Conservation (phyloP, 2,797 vertebrate species). For the Alfaro cultratus region DNA sequence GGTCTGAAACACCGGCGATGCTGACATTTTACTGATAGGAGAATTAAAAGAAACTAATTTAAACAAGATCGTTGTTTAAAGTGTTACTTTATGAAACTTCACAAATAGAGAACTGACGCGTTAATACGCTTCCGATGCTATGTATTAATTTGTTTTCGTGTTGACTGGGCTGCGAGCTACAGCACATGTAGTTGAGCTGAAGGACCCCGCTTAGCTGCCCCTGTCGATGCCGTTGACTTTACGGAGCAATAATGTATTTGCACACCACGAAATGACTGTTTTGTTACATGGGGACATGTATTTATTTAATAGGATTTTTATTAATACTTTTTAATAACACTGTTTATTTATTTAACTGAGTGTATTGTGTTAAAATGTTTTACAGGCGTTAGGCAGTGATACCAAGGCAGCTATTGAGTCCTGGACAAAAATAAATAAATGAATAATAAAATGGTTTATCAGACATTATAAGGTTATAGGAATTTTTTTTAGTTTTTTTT, state of each 20-base stretch:
- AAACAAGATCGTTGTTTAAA: neutral
- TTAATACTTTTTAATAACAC: too few relatives aligned
- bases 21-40: neutral
- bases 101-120: too few relatives aligned
- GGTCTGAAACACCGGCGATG: neutral
- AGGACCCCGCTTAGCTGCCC: neutral
- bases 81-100: neutral
- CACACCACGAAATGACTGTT: neutral
- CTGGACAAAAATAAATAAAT: neutral
- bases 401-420: neutral
- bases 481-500: too few relatives aligned
- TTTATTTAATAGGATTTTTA: too few relatives aligned
- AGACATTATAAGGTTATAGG: too few relatives aligned
- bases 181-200: too few relatives aligned
- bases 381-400: neutral
- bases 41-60: neutral
- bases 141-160: neutral
- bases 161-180: too few relatives aligned
- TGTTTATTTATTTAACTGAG: too few relatives aligned
- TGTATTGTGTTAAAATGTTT: neutral
- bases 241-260: neutral
- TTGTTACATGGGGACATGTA: too few relatives aligned
- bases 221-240: neutral
- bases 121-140: neutral
- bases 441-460: too few relatives aligned